A percentile compares a stretch with the other conserved stretches of the same genome.
These are phyloP conservation scores for Gallinago solitaria DNA, from an alignment of 2,797 vertebrate genomes.

Conservation along the genomic window DNA sequence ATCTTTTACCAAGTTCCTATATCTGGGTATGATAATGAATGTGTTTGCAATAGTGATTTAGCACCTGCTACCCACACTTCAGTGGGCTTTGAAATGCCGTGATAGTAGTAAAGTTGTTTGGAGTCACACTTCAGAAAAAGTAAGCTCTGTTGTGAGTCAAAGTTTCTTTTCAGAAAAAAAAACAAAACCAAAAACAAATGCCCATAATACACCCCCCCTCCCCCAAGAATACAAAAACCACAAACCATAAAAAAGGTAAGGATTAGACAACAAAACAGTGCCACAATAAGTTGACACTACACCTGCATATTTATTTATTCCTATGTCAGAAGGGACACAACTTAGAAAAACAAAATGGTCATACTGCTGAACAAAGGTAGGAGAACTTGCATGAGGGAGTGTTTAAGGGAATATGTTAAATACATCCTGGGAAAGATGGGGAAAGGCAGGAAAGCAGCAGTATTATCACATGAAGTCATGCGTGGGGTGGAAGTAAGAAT, in stretches of 20 bases:
- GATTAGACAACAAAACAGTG: not conserved
- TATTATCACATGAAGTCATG: not conserved
- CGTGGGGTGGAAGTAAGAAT: not conserved
- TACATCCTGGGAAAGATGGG: not conserved
- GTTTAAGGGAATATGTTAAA: not conserved
- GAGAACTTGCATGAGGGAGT: not conserved
- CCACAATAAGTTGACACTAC: not conserved
- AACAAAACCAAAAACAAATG: too few relatives aligned
- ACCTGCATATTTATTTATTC: not conserved
- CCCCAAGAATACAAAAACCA: accelerated
- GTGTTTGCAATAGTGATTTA: not conserved
- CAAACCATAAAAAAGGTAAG: not conserved
- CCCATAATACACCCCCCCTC: accelerated
- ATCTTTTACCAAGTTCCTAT: not conserved
- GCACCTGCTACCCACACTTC: not conserved
- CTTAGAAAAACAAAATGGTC: not conserved
- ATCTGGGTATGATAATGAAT: not conserved
- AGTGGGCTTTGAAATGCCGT: not conserved
- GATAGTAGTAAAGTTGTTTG: not conserved
- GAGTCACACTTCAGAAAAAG: not conserved
- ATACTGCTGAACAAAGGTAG: not conserved
- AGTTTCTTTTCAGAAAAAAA: not conserved
- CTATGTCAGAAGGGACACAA: not conserved
- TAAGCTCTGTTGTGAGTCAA: not conserved
- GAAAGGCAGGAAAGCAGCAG: not conserved